Conservation (phyloP, 2,797 vertebrate genomes). For the Molossus molossus region DNA sequence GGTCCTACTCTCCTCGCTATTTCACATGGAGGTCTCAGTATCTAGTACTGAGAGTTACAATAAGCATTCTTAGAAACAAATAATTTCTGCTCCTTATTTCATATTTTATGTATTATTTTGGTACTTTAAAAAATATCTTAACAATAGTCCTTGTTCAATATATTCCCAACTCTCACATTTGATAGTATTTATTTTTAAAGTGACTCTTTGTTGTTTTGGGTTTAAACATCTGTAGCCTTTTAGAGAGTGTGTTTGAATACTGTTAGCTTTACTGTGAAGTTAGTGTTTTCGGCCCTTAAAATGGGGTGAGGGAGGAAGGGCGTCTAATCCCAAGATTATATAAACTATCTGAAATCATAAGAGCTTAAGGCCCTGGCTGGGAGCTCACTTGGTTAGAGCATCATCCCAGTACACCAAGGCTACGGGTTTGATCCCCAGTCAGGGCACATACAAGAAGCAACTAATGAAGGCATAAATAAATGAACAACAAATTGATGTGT, state of each 20-base stretch:
- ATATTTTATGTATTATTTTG: neutral
- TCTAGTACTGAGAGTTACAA: neutral
- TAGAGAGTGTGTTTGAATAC: constrained; percentile 11
- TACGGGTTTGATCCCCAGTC: neutral
- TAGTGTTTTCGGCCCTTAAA: constrained; percentile 64
- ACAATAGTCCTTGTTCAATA: neutral
- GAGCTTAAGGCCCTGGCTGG: neutral
- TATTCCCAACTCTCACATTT: neutral
- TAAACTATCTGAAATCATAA: neutral
- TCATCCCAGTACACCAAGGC: neutral
- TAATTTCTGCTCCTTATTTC: neutral
- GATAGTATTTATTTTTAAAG: constrained; percentile 23
- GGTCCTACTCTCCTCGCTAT: neutral
- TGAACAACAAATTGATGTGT: neutral
- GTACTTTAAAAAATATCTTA: neutral
- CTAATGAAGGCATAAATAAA: neutral
- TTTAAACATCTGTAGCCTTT: constrained; percentile 57
- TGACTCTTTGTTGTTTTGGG: neutral
- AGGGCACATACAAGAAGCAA: neutral
- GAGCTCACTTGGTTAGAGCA: neutral
- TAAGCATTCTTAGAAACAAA: constrained; percentile 6
- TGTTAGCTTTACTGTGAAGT: constrained; percentile 39
- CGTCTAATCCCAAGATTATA: constrained; percentile 6
- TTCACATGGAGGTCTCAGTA: neutral
- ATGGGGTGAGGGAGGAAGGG: neutral